Base-by-base conservation (phyloP, 2,113 vertebrate species). In the Phyllopteryx taeniolatus region DNA sequence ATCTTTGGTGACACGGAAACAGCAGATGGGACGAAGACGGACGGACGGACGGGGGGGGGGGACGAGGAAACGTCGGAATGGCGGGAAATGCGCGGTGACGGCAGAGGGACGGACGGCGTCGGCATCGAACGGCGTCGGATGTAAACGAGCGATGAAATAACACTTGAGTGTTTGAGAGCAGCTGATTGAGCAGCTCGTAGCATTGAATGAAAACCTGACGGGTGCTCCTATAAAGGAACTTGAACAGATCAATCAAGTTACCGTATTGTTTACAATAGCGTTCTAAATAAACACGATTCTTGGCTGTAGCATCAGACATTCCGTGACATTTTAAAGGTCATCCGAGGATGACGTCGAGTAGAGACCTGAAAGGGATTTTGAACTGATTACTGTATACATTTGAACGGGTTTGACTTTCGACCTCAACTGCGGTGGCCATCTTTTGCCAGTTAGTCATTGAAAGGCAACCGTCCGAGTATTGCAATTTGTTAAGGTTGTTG, bases 1-100 rank as follows among this genome's bases (percentile, higher is more conserved):
- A 78, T 89, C 87, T 89, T 88, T 89, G 84, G 87, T 84, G 74
- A 87, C 87, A 88, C 84, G 75, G 84, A 88, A 84, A 83, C 72
- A 75, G 87, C 86, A 85, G 87, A 86, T 74, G 78, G 88, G 56
- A 43, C 64, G 60, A 60, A 66, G 31, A 65, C 49, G 1, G n/a
- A n/a, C n/a, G n/a, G n/a, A n/a, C n/a, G n/a, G n/a, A n/a, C n/a
- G n/a, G n/a, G n/a, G n/a, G n/a, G n/a, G 54, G 72, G 70, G 49
- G 71, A 69, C 62, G 39, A 35, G 51, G 74, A 59, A 78, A 65
- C 22, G 6, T 65, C 64, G 76, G 78, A 72, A 42, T 35, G 72
- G 39, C 67, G 66, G 73, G 54, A 65, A 72, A 65, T 78, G 59
- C 62, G 59, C 31, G 75, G 27, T 73, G 70, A 80, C 71, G 79